phyloP scores from a whole-genome alignment of 1,140 invertebrate genomes.

The Caerostris darwini region DNA sequence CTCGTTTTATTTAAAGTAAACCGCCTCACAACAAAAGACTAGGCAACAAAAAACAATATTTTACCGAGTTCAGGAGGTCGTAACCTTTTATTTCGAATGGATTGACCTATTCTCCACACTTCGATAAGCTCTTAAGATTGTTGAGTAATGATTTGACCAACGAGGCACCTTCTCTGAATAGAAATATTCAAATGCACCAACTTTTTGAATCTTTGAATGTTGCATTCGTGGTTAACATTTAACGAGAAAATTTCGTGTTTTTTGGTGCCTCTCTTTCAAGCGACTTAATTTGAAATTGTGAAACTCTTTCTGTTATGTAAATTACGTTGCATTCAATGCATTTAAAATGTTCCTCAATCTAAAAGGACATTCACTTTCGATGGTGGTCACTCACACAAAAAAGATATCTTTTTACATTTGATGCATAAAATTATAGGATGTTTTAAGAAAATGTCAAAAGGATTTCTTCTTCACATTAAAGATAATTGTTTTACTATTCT shows the following conservation, averaged over 20 bases:
- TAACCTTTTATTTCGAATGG: neutral
- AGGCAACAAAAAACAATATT: neutral
- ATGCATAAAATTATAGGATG: too few relatives aligned
- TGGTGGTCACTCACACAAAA: too few relatives aligned
- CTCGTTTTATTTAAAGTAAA: neutral
- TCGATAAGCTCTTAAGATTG: slow-evolving; percentile 10
- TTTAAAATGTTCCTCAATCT: too few relatives aligned
- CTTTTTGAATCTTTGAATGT: neutral
- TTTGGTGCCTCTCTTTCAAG: neutral
- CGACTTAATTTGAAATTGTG: too few relatives aligned
- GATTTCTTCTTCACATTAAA: too few relatives aligned
- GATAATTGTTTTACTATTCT: too few relatives aligned
- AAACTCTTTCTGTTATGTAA: too few relatives aligned
- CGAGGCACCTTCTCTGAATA: too few relatives aligned
- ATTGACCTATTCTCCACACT: slow-evolving; percentile 17
- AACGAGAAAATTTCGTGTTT: neutral
- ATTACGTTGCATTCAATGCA: too few relatives aligned
- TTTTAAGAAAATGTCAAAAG: too few relatives aligned
- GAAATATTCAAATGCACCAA: neutral
- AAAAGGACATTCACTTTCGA: too few relatives aligned
- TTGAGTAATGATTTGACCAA: slow-evolving; percentile 2
- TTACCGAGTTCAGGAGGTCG: neutral
- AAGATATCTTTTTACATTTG: too few relatives aligned
- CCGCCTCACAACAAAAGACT: neutral
- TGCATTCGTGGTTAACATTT: neutral